Percentiles rank a stretch among this genome's conserved stretches.
Evolutionary conservation across 1,140 invertebrate species (phyloP).

Genomic region (Ips typographus): DNA sequence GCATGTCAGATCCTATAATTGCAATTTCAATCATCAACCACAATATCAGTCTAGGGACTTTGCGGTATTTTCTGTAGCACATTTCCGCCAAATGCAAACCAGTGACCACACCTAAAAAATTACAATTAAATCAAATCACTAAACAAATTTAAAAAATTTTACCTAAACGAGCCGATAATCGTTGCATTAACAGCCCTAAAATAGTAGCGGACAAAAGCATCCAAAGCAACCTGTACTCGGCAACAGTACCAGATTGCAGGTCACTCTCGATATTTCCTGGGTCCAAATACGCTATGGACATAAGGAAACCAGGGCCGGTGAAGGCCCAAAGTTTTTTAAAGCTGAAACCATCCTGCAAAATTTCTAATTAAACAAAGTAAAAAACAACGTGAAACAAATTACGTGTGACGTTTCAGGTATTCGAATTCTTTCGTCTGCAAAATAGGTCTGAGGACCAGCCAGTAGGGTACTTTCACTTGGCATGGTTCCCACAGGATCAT

Average conservation of each 20-base stretch:
- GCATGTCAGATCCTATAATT: slow-evolving; percentile 94
- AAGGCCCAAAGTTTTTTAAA: slow-evolving; percentile 92
- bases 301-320: slow-evolving; percentile 90
- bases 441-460: slow-evolving; percentile 56
- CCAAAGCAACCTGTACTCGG: slow-evolving; percentile 84
- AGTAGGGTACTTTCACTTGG: slow-evolving; percentile 46
- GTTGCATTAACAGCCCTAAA: slow-evolving; percentile 85
- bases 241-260: slow-evolving; percentile 79
- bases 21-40: slow-evolving; percentile 96
- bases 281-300: slow-evolving; percentile 93
- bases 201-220: slow-evolving; percentile 84
- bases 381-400: not conserved
- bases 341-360: slow-evolving; percentile 67
- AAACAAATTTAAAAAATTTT: slow-evolving; percentile 2
- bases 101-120: slow-evolving; percentile 45
- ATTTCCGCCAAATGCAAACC: slow-evolving; percentile 84
- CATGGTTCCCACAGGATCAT: slow-evolving; percentile 9
- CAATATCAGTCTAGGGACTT: slow-evolving; percentile 73
- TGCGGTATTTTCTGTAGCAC: slow-evolving; percentile 79
- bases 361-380: not conserved
- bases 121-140: not conserved
- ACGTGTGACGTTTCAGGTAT: slow-evolving; percentile 58
- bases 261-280: slow-evolving; percentile 95
- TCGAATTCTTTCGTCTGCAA: slow-evolving; percentile 63
- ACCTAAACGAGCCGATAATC: slow-evolving; percentile 81